A percentile compares a stretch with the other conserved stretches of the same genome.
phyloP scores from a whole-genome alignment of 2,888 invertebrate genomes.

The Xanthostigma xanthostigma region DNA sequence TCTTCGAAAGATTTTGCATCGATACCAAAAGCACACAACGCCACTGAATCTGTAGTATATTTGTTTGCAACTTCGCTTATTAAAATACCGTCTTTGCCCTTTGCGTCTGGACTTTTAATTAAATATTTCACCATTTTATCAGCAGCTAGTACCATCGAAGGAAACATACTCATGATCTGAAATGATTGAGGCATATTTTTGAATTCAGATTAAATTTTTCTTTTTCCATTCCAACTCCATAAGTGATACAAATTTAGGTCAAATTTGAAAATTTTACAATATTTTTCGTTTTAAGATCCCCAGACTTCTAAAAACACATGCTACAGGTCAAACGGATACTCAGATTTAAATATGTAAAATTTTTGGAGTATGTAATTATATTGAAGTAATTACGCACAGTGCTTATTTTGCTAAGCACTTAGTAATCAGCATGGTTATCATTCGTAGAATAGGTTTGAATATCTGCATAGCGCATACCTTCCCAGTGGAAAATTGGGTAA shows the following conservation, averaged over 20 bases:
- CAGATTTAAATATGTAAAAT: too few species aligned
- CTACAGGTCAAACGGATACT: too few species aligned
- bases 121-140: slow-evolving; percentile 24
- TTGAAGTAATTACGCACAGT: too few species aligned
- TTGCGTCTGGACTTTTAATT: slow-evolving; percentile 16
- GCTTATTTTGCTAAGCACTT: too few species aligned
- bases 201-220: neutral
- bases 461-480: slow-evolving; percentile 21
- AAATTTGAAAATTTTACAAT: too few species aligned
- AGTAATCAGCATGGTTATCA: too few species aligned
- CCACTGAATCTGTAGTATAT: slow-evolving; percentile 25
- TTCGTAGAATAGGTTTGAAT: too few species aligned
- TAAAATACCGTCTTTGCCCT: slow-evolving; percentile 20
- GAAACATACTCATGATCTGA: slow-evolving; percentile 28
- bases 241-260: too few species aligned
- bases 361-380: too few species aligned
- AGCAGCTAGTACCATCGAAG: slow-evolving; percentile 28
- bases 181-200: neutral
- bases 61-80: slow-evolving; percentile 23
- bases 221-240: too few species aligned
- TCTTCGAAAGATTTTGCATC: slow-evolving; percentile 22
- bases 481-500: slow-evolving; percentile 32
- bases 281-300: too few species aligned
- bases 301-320: too few species aligned
- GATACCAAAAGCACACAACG: slow-evolving; percentile 25